Evolutionary conservation across 2,888 invertebrate species (phyloP).

Genomic region (Lamellibrachia columna): DNA sequence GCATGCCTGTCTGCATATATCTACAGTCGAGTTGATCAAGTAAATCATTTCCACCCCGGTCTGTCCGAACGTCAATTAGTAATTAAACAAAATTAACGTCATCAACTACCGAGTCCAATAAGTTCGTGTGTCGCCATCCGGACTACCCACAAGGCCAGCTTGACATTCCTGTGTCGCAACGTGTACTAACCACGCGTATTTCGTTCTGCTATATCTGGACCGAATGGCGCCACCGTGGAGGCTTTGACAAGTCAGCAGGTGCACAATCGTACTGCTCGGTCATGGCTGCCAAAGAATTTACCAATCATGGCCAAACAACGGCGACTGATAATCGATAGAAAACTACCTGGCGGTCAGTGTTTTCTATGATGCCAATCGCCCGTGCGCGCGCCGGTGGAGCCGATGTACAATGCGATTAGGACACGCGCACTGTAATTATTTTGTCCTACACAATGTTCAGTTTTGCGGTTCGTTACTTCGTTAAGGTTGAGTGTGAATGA

Average conservation of each 20-base stretch:
- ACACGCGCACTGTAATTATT: background rate
- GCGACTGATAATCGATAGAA: background rate
- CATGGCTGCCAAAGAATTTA: background rate
- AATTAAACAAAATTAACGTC: background rate
- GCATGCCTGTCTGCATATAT: too few species aligned
- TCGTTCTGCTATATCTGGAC: background rate
- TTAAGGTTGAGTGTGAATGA: background rate
- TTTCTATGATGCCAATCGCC: background rate
- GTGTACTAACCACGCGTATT: background rate
- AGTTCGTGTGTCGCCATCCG: background rate
- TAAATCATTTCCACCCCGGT: background rate
- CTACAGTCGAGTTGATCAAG: background rate
- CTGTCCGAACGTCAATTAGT: background rate
- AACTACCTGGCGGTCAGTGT: background rate
- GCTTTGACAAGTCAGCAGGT: background rate
- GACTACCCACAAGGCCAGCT: too few species aligned
- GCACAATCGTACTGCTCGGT: background rate
- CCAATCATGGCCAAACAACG: constrained; percentile 3
- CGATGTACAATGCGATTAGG: background rate
- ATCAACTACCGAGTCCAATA: background rate
- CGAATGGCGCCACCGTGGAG: background rate
- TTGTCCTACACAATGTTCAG: background rate
- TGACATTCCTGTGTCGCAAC: background rate
- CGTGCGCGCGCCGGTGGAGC: background rate
- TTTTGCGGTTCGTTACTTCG: background rate